Percentiles rank a stretch among this genome's conserved stretches.
Evolutionary conservation across 2,888 invertebrate species (phyloP).

Genomic region (Synanthedon vespiformis): DNA sequence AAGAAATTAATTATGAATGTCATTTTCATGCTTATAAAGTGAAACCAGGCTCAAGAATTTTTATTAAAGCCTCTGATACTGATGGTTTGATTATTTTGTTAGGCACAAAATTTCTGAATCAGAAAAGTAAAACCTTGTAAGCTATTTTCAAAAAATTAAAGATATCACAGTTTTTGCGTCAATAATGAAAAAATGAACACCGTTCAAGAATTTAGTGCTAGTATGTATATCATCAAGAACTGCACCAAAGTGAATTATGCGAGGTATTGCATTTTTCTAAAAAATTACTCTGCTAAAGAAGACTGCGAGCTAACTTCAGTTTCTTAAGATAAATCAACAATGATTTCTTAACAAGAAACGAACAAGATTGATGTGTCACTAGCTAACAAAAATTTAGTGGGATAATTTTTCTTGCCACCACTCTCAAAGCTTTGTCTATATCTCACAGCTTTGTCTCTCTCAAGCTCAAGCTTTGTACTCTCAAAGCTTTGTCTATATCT

Average conservation of each 20-base stretch:
- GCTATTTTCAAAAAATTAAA: not conserved
- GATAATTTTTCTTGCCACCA: too few species aligned
- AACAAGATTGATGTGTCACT: too few species aligned
- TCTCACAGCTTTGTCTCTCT: too few species aligned
- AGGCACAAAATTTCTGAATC: not conserved
- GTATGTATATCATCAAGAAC: not conserved
- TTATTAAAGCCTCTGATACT: not conserved
- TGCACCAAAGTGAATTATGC: not conserved
- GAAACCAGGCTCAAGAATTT: slow-evolving; percentile 5
- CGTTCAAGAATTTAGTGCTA: not conserved
- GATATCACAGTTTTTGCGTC: not conserved
- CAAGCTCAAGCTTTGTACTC: too few species aligned
- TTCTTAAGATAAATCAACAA: too few species aligned
- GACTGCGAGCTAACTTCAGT: not conserved
- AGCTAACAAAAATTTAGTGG: too few species aligned
- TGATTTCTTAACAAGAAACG: too few species aligned
- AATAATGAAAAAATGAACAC: not conserved
- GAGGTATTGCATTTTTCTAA: not conserved
- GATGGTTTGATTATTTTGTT: too few species aligned
- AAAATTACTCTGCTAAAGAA: not conserved
- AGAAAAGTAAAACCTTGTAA: not conserved
- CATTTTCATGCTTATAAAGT: slow-evolving; percentile 3
- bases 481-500: too few species aligned
- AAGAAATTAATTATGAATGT: slow-evolving; percentile 1
- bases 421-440: too few species aligned